phyloP scores from a whole-genome alignment of 2,113 vertebrate genomes.

The Alligator sinensis region DNA sequence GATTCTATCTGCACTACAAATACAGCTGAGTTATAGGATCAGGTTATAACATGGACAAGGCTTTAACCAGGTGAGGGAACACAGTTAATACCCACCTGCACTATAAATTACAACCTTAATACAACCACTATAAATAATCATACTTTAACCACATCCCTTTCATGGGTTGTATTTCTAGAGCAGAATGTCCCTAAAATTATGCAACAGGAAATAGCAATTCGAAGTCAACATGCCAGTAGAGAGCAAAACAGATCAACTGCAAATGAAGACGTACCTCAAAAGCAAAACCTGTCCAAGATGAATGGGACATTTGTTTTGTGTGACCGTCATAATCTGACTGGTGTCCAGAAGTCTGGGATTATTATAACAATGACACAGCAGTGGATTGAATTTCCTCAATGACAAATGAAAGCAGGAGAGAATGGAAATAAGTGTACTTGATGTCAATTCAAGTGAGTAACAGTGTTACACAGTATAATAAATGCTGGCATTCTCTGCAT shows the following conservation, averaged over 20 bases:
- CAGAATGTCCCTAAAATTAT: neutral
- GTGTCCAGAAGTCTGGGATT: slow-evolving; percentile 38
- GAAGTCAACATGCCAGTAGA: accelerated
- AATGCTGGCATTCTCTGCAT: neutral
- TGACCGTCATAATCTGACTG: slow-evolving; percentile 16
- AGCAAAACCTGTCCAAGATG: neutral
- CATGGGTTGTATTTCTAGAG: neutral
- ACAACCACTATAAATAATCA: neutral
- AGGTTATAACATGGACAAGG: neutral
- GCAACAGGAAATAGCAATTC: neutral
- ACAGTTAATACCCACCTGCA: neutral
- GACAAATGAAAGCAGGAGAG: neutral
- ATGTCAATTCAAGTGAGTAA: neutral
- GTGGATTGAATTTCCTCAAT: neutral
- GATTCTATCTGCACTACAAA: too few species aligned
- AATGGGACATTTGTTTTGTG: neutral
- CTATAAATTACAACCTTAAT: neutral
- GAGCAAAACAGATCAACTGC: neutral
- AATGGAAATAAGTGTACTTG: neutral
- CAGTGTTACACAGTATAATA: neutral
- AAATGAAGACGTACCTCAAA: neutral
- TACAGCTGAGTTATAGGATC: neutral
- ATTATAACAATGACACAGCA: slow-evolving; percentile 26
- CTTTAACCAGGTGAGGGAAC: neutral
- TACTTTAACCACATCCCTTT: neutral